Evolutionary conservation across 1,140 invertebrate genomes (phyloP).

Genomic region (Eupristina koningsbergeri): DNA sequence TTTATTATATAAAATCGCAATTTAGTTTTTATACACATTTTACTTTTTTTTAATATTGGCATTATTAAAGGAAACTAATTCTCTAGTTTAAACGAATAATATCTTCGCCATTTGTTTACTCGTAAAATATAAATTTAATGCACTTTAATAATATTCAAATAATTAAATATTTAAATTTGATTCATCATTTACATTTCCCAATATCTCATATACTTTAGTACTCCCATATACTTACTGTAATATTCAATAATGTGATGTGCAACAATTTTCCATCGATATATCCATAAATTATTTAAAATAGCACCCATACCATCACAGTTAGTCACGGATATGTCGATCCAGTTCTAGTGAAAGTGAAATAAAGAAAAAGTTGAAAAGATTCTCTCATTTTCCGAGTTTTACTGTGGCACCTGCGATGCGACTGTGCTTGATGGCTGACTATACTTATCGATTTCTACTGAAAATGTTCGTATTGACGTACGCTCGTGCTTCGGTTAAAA

Average conservation of each 20-base stretch:
- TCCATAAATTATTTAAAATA: background rate
- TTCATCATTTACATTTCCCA: no score
- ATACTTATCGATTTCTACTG: slow-evolving; percentile 46
- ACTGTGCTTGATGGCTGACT: slow-evolving; percentile 24
- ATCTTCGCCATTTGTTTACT: no score
- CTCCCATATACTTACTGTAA: background rate
- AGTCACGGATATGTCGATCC: background rate
- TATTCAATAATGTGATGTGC: background rate
- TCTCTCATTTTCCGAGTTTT: slow-evolving; percentile 24
- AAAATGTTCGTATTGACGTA: slow-evolving; percentile 26
- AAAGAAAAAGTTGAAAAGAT: slow-evolving; percentile 7
- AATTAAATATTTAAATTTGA: background rate
- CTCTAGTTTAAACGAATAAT: no score
- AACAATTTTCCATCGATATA: background rate
- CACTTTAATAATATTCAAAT: background rate
- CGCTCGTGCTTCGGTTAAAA: background rate
- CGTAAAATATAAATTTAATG: no score
- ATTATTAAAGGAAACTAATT: no score
- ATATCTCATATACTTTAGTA: background rate
- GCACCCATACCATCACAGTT: background rate
- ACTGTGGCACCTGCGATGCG: slow-evolving; percentile 18
- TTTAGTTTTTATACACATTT: no score
- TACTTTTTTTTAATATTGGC: no score
- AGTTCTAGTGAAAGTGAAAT: background rate
- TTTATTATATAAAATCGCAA: no score